Conservation (phyloP, 1,140 invertebrate genomes). For the Arion vulgaris region DNA sequence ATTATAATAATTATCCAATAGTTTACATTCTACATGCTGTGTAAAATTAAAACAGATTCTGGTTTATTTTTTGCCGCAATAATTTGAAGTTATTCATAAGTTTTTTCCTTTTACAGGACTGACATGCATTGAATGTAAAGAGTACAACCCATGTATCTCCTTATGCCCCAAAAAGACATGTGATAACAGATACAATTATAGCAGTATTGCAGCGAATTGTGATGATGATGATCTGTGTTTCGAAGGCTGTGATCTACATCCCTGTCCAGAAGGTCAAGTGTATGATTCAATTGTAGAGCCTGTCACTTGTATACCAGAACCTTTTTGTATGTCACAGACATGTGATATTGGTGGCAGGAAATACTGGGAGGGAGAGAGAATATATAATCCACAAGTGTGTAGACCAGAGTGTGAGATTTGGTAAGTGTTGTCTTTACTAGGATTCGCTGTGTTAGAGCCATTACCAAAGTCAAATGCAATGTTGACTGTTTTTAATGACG, state of each 20-base stretch:
- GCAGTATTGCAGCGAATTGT: constrained; percentile 73
- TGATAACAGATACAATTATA: constrained; percentile 81
- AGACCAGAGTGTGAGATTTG: constrained; percentile 84
- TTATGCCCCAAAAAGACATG: constrained; percentile 87
- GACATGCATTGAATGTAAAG: constrained; percentile 2
- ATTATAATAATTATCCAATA: too few relatives aligned
- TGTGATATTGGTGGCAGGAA: constrained; percentile 77
- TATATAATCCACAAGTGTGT: constrained; percentile 75
- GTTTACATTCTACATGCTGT: too few relatives aligned
- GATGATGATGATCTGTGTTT: constrained; percentile 77
- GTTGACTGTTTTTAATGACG: background rate
- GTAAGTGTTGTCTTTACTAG: constrained; percentile 53
- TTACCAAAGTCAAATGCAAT: background rate
- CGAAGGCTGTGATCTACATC: constrained; percentile 79
- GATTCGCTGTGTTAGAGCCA: background rate
- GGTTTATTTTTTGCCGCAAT: too few relatives aligned
- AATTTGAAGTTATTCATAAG: too few relatives aligned
- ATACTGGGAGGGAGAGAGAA: constrained; percentile 84
- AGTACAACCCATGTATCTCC: constrained; percentile 85
- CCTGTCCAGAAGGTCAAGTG: constrained; percentile 78
- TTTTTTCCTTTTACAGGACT: background rate
- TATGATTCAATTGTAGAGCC: constrained; percentile 80
- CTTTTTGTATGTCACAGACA: constrained; percentile 80
- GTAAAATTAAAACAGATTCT: too few relatives aligned
- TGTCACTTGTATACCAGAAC: constrained; percentile 81